phyloP scores from a whole-genome alignment of 2,797 vertebrate genomes.

The Buceros bicornis region DNA sequence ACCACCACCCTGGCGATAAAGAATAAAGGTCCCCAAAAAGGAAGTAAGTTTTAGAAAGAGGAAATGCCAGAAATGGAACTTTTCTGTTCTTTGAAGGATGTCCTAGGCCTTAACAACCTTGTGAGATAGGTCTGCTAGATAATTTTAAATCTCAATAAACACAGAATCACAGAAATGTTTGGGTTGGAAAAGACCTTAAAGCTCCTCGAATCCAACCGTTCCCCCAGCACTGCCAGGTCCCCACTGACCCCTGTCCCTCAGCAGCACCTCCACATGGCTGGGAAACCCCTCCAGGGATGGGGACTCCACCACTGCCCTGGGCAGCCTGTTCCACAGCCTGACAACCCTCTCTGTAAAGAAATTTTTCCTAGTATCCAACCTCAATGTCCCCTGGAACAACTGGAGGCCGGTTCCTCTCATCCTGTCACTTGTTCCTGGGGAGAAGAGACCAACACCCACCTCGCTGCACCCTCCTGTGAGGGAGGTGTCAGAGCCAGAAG shows the following conservation, averaged over 20 bases:
- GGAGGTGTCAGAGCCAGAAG: no score
- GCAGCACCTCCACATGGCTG: not conserved
- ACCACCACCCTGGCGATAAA: not conserved
- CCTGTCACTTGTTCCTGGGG: not conserved
- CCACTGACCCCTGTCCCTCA: not conserved
- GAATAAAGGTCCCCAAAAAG: not conserved
- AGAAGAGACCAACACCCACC: not conserved
- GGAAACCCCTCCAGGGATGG: not conserved
- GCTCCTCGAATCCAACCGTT: accelerated
- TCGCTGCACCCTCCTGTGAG: no score
- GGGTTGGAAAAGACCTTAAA: not conserved
- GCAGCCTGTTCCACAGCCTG: not conserved
- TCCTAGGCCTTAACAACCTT: not conserved
- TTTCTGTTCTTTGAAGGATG: not conserved
- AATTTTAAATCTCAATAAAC: not conserved
- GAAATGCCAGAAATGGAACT: not conserved
- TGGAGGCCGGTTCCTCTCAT: not conserved
- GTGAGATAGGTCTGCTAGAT: not conserved
- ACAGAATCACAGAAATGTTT: not conserved
- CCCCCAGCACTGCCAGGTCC: not conserved
- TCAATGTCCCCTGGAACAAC: not conserved
- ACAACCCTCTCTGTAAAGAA: not conserved
- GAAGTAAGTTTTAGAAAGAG: not conserved
- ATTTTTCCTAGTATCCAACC: not conserved
- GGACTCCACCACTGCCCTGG: not conserved